phyloP scores from a whole-genome alignment of 92 coral and sea anemone species.

The Virgularia gustaviana region DNA sequence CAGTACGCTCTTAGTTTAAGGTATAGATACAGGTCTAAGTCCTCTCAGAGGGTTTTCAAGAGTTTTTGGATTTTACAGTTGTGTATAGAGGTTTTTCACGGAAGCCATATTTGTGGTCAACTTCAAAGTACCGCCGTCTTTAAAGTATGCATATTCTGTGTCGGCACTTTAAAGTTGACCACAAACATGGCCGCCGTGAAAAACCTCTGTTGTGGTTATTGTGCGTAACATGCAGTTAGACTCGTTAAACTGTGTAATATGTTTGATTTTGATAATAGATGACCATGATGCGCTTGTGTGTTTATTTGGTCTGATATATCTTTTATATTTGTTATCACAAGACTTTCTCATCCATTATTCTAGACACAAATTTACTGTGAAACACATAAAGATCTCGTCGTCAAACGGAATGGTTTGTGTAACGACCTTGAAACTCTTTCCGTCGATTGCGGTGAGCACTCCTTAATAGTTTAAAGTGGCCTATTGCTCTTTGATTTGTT shows the following conservation, averaged over 20 bases:
- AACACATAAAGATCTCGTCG: constrained; percentile 87
- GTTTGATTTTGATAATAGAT: too few relatives aligned
- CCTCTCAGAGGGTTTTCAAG: not conserved
- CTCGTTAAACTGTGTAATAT: not conserved
- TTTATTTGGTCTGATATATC: not conserved
- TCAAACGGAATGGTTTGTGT: constrained; percentile 78
- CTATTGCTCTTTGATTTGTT: not conserved
- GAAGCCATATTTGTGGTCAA: too few relatives aligned
- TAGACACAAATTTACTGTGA: constrained; percentile 52
- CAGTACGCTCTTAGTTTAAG: constrained; percentile 87
- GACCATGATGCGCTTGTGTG: not conserved
- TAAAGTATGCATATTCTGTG: too few relatives aligned
- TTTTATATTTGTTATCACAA: not conserved
- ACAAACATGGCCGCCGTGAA: too few relatives aligned
- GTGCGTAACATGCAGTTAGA: not conserved
- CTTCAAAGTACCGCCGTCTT: too few relatives aligned
- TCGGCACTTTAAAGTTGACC: too few relatives aligned
- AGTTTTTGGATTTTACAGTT: not conserved
- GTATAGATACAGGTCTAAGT: constrained; percentile 58
- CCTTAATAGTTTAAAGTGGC: not conserved
- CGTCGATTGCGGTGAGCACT: constrained; percentile 63
- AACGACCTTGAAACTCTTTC: constrained; percentile 71
- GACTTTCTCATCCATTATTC: too few relatives aligned
- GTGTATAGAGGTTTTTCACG: too few relatives aligned
- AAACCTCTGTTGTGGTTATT: not conserved